Percentiles rank a stretch among this genome's conserved stretches.
Conservation (phyloP, 30 jellyfish, hydroid and myxozoan genomes). For the Pelagia noctiluca region DNA sequence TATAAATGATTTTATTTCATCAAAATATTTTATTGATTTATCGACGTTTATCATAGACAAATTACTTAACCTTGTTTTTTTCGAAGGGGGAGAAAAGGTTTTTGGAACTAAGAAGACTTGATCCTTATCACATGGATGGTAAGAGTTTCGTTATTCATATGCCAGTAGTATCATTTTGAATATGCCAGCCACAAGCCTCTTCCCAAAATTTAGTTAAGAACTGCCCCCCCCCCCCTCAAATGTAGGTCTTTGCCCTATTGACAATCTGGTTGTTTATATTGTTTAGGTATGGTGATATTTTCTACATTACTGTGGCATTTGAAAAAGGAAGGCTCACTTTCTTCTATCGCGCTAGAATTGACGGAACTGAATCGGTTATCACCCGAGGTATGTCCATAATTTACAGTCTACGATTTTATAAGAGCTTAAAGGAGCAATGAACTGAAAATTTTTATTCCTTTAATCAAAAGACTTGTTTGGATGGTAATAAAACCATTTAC, state of each 20-base stretch:
- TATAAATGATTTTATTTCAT: no score
- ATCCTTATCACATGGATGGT: slow-evolving; percentile 90
- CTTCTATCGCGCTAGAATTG: slow-evolving; percentile 89
- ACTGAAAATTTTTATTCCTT: no score
- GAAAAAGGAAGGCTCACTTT: slow-evolving; percentile 89
- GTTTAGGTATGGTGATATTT: slow-evolving; percentile 85
- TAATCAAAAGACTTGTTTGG: no score
- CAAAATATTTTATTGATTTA: neutral
- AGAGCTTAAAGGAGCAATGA: no score
- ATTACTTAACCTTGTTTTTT: neutral
- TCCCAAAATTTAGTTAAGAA: no score
- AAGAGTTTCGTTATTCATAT: neutral
- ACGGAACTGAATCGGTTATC: slow-evolving; percentile 85
- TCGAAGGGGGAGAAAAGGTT: slow-evolving; percentile 90
- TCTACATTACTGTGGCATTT: slow-evolving; percentile 91
- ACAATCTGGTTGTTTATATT: neutral
- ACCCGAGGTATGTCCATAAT: slow-evolving; percentile 94
- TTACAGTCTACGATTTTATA: no score
- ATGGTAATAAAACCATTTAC: no score
- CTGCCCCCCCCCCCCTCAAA: no score
- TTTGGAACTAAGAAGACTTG: slow-evolving; percentile 79
- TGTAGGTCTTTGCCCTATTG: no score
- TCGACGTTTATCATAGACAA: neutral
- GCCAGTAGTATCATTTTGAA: no score
- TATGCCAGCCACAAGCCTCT: no score